These are phyloP conservation scores for Eupithecia dodoneata DNA, from an alignment of 2,888 invertebrate species.

Conservation along the genomic window DNA sequence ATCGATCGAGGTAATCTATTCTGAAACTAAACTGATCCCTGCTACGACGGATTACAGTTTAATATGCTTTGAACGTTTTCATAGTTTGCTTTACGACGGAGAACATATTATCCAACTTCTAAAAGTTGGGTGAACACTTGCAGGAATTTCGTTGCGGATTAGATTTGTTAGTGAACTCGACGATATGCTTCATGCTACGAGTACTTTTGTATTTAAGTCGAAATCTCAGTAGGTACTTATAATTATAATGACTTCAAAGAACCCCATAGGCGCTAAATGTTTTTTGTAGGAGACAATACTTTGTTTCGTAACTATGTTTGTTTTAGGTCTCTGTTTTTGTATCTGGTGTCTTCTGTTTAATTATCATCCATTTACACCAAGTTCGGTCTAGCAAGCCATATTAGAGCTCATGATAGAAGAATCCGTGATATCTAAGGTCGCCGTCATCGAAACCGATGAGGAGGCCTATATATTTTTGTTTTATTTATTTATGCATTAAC, in stretches of 20 bases:
- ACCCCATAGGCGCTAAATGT: background rate
- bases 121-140: background rate
- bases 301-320: background rate
- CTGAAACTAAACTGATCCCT: conserved; percentile 19
- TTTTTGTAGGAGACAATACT: background rate
- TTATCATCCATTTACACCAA: no score
- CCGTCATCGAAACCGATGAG: no score
- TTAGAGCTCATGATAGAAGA: no score
- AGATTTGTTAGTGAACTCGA: background rate
- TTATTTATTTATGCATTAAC: no score
- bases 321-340: no score
- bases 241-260: background rate
- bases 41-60: conserved; percentile 18
- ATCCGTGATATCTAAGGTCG: no score
- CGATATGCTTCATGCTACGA: background rate
- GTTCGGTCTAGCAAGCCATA: no score
- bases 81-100: background rate
- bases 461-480: no score
- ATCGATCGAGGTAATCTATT: conserved; percentile 30
- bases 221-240: background rate
- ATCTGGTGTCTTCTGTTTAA: no score
- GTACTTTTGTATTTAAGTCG: background rate
- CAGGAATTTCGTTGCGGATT: background rate
- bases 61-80: conserved; percentile 12
- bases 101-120: background rate